Evolutionary conservation across 2,797 vertebrate species (phyloP).

Genomic region (Enteromius viviparus): DNA sequence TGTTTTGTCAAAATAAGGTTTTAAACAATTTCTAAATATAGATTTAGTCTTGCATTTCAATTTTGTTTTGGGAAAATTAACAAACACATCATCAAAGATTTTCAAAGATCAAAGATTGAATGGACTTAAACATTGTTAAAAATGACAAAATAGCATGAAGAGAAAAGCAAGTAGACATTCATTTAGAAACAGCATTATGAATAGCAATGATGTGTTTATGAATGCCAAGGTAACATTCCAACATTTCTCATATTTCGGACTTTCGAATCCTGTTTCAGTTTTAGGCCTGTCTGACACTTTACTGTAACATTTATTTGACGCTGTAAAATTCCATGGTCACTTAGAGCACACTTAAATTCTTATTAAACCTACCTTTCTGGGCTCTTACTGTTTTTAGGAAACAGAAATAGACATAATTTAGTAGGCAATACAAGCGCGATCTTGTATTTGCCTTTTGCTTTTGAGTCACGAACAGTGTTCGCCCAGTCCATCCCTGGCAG

Average conservation of each 20-base stretch:
- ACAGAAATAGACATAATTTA: not conserved
- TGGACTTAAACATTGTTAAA: too few relatives aligned
- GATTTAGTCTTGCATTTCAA: not conserved
- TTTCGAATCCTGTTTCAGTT: too few relatives aligned
- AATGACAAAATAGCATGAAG: not conserved
- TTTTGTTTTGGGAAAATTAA: not conserved
- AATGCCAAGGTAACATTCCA: too few relatives aligned
- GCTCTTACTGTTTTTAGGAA: not conserved
- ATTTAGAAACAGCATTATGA: not conserved
- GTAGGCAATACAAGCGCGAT: not conserved
- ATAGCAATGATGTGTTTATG: too few relatives aligned
- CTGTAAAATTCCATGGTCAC: too few relatives aligned
- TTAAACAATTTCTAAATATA: not conserved
- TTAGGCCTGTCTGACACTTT: too few relatives aligned
- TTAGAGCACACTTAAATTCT: too few relatives aligned
- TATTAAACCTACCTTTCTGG: too few relatives aligned
- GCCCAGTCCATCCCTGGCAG: conserved; percentile 50
- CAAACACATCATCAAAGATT: not conserved
- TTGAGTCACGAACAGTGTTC: conserved; percentile 10
- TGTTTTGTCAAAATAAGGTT: not conserved
- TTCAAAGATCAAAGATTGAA: too few relatives aligned
- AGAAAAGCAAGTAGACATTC: not conserved
- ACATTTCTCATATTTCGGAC: not conserved
- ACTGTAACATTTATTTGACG: too few relatives aligned
- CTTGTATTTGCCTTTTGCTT: not conserved